phyloP scores from a whole-genome alignment of 2,888 invertebrate genomes.

The Clistopyga incitator region DNA sequence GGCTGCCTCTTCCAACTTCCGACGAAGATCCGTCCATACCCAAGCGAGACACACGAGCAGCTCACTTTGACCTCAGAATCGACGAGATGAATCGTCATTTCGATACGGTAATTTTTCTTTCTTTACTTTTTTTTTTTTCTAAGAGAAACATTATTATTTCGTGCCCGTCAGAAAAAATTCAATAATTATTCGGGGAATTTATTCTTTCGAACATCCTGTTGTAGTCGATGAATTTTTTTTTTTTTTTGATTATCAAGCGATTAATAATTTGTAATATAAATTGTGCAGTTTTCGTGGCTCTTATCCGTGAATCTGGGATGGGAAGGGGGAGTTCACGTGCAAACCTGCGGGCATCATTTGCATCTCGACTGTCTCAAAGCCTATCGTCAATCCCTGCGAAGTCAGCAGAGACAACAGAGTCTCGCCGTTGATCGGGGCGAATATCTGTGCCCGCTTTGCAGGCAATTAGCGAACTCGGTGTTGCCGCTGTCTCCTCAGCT shows the following conservation, averaged over 20 bases:
- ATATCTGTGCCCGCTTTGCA: conserved; percentile 97
- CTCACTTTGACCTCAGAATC: conserved; percentile 91
- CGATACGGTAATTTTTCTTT: conserved; percentile 86
- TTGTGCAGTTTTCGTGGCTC: conserved; percentile 90
- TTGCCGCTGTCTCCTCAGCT: conserved; percentile 92
- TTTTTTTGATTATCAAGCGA: background rate
- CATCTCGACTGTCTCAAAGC: conserved; percentile 97
- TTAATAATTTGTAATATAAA: background rate
- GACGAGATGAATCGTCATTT: conserved; percentile 92
- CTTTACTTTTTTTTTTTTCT: too few relatives aligned
- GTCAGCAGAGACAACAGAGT: conserved; percentile 91
- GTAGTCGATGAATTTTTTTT: background rate
- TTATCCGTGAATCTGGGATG: conserved; percentile 92
- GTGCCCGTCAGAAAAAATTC: too few relatives aligned
- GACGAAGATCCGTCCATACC: conserved; percentile 88
- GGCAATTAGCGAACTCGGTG: conserved; percentile 96
- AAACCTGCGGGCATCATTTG: conserved; percentile 98
- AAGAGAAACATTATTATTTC: too few relatives aligned
- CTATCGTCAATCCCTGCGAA: conserved; percentile 94
- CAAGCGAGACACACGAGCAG: conserved; percentile 89
- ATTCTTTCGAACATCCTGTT: too few relatives aligned
- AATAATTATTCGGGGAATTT: too few relatives aligned
- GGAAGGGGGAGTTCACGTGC: conserved; percentile 96
- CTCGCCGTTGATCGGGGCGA: conserved; percentile 92
- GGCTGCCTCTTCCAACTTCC: conserved; percentile 87